Percentiles rank a stretch among this genome's conserved stretches.
phyloP scores from a whole-genome alignment of 2,113 vertebrate species.

The Heterochromis multidens region DNA sequence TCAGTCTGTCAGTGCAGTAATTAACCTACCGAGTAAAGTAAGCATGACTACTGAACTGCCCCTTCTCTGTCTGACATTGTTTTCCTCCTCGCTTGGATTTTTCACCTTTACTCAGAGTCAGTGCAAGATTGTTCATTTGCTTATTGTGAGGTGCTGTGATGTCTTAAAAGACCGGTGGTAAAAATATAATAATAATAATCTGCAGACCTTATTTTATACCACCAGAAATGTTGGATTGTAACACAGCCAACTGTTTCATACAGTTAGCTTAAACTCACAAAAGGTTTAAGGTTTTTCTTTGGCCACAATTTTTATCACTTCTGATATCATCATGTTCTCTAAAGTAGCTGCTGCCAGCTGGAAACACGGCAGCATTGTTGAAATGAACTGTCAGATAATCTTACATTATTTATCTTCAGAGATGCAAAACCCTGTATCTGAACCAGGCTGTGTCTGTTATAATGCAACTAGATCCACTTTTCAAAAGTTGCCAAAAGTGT shows the following conservation, averaged over 20 bases:
- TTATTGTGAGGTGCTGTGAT: conserved; percentile 13
- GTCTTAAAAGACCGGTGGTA: background rate
- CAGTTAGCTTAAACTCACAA: background rate
- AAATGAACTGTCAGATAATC: background rate
- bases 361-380: background rate
- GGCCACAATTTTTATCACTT: background rate
- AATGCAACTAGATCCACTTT: background rate
- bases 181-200: background rate
- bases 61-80: conserved; percentile 56
- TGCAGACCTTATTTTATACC: background rate
- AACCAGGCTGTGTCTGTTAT: background rate
- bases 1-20: conserved; percentile 70
- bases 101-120: conserved; percentile 17
- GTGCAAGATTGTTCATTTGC: conserved; percentile 36
- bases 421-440: background rate
- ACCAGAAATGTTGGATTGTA: background rate
- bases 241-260: background rate
- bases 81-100: conserved; percentile 54
- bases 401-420: background rate
- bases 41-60: conserved; percentile 70
- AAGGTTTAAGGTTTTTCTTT: background rate
- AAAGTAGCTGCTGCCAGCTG: background rate
- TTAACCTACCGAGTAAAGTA: conserved; percentile 71
- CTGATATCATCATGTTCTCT: background rate
- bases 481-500: background rate